These are phyloP conservation scores for Tortricodes alternella DNA, from an alignment of 2,888 invertebrate genomes.

Conservation along the genomic window DNA sequence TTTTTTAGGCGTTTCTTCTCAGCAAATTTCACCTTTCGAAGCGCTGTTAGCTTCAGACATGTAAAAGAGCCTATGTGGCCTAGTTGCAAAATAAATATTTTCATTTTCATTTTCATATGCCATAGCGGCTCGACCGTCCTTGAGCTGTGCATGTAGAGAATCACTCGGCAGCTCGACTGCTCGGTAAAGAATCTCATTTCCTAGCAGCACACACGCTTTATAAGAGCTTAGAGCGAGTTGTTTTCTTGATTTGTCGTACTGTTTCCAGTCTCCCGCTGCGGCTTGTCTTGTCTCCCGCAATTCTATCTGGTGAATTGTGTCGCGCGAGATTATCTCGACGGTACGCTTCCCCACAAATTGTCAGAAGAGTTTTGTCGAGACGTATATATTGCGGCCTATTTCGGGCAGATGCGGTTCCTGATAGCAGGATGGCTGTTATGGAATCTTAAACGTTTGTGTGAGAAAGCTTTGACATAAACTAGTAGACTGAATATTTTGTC, in stretches of 20 bases:
- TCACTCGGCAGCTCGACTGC: too few relatives aligned
- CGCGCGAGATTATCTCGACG: constrained; percentile 29
- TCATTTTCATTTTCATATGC: too few relatives aligned
- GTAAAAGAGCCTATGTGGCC: too few relatives aligned
- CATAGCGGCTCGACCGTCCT: too few relatives aligned
- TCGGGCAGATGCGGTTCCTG: constrained; percentile 21
- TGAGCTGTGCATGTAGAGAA: too few relatives aligned
- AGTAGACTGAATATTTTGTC: not conserved
- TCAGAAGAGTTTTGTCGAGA: constrained; percentile 29
- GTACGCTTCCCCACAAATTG: constrained; percentile 28
- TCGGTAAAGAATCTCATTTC: too few relatives aligned
- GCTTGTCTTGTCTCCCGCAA: constrained; percentile 28
- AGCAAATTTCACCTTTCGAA: too few relatives aligned
- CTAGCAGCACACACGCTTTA: too few relatives aligned
- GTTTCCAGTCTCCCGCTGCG: not conserved
- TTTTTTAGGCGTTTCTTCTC: too few relatives aligned
- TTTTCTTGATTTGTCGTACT: not conserved
- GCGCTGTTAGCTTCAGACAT: too few relatives aligned
- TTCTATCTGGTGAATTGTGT: constrained; percentile 31
- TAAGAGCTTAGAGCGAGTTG: not conserved
- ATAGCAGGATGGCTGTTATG: constrained; percentile 5
- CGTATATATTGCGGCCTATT: constrained; percentile 29
- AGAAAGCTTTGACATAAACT: not conserved
- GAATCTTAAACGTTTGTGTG: not conserved
- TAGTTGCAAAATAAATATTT: too few relatives aligned